Conservation (phyloP, 37 sponge, comb jelly and placozoan species). For the Ianthella basta region DNA sequence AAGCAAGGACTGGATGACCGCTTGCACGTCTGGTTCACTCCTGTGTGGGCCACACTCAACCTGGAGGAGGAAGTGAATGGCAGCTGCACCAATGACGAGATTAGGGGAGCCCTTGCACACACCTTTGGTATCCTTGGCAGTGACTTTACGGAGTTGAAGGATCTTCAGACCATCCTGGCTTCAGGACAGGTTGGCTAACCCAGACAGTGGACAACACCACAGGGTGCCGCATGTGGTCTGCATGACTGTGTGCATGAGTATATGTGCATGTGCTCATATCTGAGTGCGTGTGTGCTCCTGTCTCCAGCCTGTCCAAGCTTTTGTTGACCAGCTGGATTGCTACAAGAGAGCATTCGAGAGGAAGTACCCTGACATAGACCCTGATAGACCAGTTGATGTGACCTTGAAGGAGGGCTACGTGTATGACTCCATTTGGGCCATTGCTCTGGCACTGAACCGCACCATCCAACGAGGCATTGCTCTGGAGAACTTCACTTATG, state of each 20-base stretch:
- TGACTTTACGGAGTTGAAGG: background rate
- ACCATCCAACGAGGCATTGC: background rate
- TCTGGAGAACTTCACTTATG: constrained; percentile 1
- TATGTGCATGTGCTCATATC: background rate
- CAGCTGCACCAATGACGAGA: background rate
- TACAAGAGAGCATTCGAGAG: background rate
- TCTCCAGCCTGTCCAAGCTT: no score
- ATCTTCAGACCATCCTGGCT: background rate
- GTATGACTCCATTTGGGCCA: constrained; percentile 24
- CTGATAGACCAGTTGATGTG: background rate
- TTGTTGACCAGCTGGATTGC: background rate
- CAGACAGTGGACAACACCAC: no score
- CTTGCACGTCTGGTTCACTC: background rate
- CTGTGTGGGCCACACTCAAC: background rate
- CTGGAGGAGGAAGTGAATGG: background rate
- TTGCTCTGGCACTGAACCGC: background rate
- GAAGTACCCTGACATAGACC: background rate
- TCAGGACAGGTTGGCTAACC: background rate
- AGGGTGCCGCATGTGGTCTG: background rate
- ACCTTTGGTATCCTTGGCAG: constrained; percentile 4
- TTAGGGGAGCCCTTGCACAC: background rate
- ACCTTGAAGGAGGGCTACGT: constrained; percentile 29
- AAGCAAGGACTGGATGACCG: background rate
- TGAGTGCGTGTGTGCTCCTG: background rate
- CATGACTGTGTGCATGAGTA: background rate